Base-by-base conservation (phyloP, 2,797 vertebrate species). In the Protosalanx chinensis region DNA sequence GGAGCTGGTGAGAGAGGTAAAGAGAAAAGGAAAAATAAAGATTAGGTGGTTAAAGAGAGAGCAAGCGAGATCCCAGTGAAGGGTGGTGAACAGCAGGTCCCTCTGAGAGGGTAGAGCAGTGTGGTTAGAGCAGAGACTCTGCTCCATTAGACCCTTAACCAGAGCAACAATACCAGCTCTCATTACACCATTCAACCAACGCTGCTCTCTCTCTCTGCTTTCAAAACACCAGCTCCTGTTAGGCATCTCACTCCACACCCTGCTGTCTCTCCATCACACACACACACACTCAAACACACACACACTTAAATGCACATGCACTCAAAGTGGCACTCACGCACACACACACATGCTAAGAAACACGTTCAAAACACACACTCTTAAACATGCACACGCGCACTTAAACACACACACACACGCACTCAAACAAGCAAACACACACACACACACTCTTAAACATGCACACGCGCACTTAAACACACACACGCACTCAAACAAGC, bases 111-210 rank as follows among this genome's bases (percentile, higher is more conserved):
- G 1, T 20, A 70, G 68, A 0, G 37, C 12, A 41, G 76, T 72
- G 77, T 60, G 53, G 72, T 41, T 27, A 58, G 62, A 66, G 69
- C 72, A 62, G 60, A 13, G 23, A 27, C 23, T 27, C 23, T 27
- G 23, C 23, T 84, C 78, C 75, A 85, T 82, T 88, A 81, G 59
- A 64, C 76, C 65, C 41, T 61, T 41, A 27, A 67, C 64, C 6
- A 56, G 49, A 67, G 37, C 16, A 53, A 57, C 65, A 32, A 35
- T 32, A 35, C 4, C 5, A 32, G 66, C 61, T 76, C 27, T 76
- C 68, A 64, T 23, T 67, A 30, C 64, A 65, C 53, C 64, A 73
- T 61, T 76, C 74, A 84, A 72, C 76, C 71, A 70, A 72, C 72
- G 67, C 64, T 61, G 56, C 68, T 70, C 59, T 76, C 32, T 27